Conservation (phyloP, 2,113 vertebrate genomes). For the Cynoglossus semilaevis region DNA sequence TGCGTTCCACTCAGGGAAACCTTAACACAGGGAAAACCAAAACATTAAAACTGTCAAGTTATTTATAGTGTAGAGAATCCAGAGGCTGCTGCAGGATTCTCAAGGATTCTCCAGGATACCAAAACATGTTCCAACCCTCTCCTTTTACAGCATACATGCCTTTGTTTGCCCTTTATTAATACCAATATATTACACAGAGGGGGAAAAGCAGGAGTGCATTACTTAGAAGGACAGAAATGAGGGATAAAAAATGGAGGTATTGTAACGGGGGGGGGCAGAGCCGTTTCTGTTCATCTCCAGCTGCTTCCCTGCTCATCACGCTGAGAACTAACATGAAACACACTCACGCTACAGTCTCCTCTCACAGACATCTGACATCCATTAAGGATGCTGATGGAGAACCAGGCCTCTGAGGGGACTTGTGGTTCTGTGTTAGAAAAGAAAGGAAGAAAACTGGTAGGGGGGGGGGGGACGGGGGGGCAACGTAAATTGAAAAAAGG, state of each 20-base stretch:
- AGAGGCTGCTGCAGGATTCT: conserved; percentile 60
- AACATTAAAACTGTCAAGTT: conserved; percentile 60
- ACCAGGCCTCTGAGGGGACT: conserved; percentile 66
- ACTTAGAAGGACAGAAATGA: conserved; percentile 52
- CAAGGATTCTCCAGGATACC: conserved; percentile 67
- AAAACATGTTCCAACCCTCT: conserved; percentile 53
- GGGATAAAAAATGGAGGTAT: conserved; percentile 69
- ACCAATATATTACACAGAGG: conserved; percentile 74
- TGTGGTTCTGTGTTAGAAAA: conserved; percentile 55
- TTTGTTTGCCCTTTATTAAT: conserved; percentile 78
- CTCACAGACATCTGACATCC: conserved; percentile 78
- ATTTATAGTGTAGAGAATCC: conserved; percentile 72
- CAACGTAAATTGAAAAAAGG: conserved; percentile 27
- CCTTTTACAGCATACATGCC: conserved; percentile 68
- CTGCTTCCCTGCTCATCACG: conserved; percentile 78
- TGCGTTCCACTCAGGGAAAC: conserved; percentile 65
- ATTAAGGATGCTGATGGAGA: conserved; percentile 73
- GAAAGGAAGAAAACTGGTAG: conserved; percentile 26
- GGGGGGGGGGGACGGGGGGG: conserved; percentile 28
- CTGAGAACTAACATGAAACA: conserved; percentile 79
- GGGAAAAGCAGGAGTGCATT: conserved; percentile 47
- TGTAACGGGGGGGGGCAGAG: conserved; percentile 55
- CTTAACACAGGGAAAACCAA: conserved; percentile 58
- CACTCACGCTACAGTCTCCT: conserved; percentile 76
- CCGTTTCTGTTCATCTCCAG: conserved; percentile 77